These are phyloP conservation scores for Sepiola atlantica DNA, from an alignment of 2,888 invertebrate genomes.

Conservation along the genomic window DNA sequence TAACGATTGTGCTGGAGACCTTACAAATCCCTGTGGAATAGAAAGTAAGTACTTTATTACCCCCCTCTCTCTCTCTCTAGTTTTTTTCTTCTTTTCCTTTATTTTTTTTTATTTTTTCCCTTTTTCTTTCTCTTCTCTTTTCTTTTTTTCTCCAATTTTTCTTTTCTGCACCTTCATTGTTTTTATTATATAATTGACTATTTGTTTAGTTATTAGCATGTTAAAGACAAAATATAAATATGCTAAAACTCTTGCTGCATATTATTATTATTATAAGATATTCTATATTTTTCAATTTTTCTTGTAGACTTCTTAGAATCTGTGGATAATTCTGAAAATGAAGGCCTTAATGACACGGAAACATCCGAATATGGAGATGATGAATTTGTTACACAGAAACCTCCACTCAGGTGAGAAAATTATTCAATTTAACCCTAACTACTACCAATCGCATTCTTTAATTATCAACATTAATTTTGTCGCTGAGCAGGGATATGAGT, in stretches of 20 bases:
- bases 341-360: constrained; percentile 62
- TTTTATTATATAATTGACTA: no score
- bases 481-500: no score
- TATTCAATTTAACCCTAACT: background rate
- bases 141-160: no score
- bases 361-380: constrained; percentile 61
- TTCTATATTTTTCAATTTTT: background rate
- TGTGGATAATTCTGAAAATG: constrained; percentile 57
- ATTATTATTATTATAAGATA: background rate
- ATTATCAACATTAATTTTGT: background rate
- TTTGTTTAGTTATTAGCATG: no score
- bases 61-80: no score
- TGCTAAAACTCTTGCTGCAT: background rate
- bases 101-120: no score
- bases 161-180: background rate
- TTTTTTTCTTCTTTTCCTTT: no score
- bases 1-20: constrained; percentile 86
- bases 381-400: constrained; percentile 63
- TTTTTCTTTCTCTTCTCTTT: no score
- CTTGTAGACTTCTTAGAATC: constrained; percentile 38
- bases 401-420: constrained; percentile 69
- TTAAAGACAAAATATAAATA: background rate
- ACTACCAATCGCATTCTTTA: background rate
- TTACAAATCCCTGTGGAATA: constrained; percentile 51
- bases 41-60: background rate